Evolutionary conservation across 2,113 vertebrate species (phyloP), one percentile per base, ranked within the genome.

Genomic region (Muscicapa adusta): DNA sequence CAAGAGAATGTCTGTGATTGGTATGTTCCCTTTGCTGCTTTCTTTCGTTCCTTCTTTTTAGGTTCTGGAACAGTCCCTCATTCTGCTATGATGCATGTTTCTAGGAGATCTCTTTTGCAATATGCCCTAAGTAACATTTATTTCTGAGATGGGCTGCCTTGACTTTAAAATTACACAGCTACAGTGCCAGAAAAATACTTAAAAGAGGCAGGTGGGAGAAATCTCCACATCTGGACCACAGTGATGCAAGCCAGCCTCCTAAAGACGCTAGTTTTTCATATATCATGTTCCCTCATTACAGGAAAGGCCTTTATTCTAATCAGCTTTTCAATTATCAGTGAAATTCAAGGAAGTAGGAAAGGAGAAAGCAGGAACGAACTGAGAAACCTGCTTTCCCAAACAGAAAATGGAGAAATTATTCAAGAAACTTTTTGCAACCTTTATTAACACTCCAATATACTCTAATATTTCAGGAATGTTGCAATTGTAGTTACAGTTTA

Each of bases 1-100:
- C 94, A 99, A 99, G 95, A 98, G 99, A 91, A 99, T 99, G 99
- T 99, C 99, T 53, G 99, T 99, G 48, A 99, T 99, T 70, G 99
- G 99, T 99, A 94, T 71, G 97, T 93, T 65, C 13, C 14, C 8
- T 31, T 73, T 50, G 17, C 25, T 61, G 9, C 11, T 51, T 82
- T 40, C 71, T 62, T 75, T 72, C 8, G 33, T 67, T 53, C 53
- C 65, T 50, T 18, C 43, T 36, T 68, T 45, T 57, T 72, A 70
- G 29, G 11, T 48, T 61, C 23, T 42, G 38, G n/a, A 18, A 4
- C 75, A 88, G 45, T 42, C 47, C 51, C 51, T 70, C 7, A 26
- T 65, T 83, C 28, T 92, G 45, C 62, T 65, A 4, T n/a, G n/a
- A 65, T 57, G 18, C 10, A 34, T 79, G 65, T 82, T 79, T 22